Evolutionary conservation across 35 echinoderm and acorn worm species (phyloP).

Genomic region (Chiridota heheva): DNA sequence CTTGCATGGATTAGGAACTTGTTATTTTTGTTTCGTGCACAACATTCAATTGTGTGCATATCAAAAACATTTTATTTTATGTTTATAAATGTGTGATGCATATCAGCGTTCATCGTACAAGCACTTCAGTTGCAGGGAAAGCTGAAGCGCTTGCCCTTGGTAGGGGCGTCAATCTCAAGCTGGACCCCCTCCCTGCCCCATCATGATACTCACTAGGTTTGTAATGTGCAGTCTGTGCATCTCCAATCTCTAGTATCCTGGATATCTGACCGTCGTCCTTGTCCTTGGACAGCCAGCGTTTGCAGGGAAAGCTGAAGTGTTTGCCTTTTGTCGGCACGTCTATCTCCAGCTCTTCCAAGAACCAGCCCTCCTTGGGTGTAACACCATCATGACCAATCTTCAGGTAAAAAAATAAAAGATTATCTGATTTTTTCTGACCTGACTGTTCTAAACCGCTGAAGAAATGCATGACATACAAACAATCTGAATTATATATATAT

Average conservation of each 20-base stretch:
- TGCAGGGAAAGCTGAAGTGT: constrained; percentile 88
- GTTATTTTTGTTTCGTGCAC: too few relatives aligned
- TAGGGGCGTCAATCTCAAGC: constrained; percentile 90
- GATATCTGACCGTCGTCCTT: constrained; percentile 92
- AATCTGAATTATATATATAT: too few relatives aligned
- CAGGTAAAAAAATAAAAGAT: not conserved
- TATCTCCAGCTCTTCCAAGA: constrained; percentile 85
- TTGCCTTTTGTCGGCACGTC: constrained; percentile 90
- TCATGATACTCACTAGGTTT: constrained; percentile 71
- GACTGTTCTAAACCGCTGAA: too few relatives aligned
- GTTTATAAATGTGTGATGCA: too few relatives aligned
- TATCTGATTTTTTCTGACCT: too few relatives aligned
- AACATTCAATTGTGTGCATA: too few relatives aligned
- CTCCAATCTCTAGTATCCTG: constrained; percentile 60
- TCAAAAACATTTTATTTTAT: too few relatives aligned
- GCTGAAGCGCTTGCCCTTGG: constrained; percentile 81
- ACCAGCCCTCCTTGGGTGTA: constrained; percentile 93
- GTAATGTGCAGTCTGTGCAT: constrained; percentile 73
- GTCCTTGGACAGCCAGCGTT: constrained; percentile 94
- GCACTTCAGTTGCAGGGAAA: constrained; percentile 68
- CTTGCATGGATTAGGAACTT: too few relatives aligned
- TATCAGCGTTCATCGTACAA: too few relatives aligned
- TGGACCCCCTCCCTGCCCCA: constrained; percentile 16
- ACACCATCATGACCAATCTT: constrained; percentile 96
- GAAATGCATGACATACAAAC: too few relatives aligned